A percentile compares a stretch with the other conserved stretches of the same genome.
These are phyloP conservation scores for Dromococcyx pavoninus DNA, from an alignment of 2,797 vertebrate genomes.

Conservation along the genomic window DNA sequence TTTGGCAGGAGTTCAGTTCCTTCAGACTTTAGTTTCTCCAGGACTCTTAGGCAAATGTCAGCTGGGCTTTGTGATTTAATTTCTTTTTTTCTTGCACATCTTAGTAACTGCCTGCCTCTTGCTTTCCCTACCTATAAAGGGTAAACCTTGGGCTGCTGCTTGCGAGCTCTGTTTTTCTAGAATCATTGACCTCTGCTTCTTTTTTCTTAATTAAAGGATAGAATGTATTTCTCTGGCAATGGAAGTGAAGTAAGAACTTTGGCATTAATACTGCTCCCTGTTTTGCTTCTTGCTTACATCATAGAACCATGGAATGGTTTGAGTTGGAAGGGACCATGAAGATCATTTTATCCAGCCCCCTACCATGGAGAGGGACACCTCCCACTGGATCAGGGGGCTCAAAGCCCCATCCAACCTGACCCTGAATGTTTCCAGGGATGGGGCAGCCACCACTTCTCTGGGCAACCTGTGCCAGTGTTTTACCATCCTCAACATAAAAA, in stretches of 20 bases:
- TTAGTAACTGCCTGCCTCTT: background rate
- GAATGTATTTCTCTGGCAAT: background rate
- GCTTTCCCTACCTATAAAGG: background rate
- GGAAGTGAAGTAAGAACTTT: background rate
- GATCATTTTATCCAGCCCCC: too few relatives aligned
- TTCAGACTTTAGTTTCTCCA: background rate
- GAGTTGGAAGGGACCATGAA: too few relatives aligned
- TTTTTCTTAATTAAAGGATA: background rate
- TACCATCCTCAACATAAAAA: too few relatives aligned
- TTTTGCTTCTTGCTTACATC: background rate
- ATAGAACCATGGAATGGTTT: too few relatives aligned
- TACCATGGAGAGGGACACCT: too few relatives aligned
- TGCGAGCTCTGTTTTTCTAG: background rate
- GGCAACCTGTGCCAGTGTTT: too few relatives aligned
- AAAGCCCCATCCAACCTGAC: too few relatives aligned
- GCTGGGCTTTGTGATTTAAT: constrained; percentile 4
- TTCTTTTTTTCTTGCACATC: background rate
- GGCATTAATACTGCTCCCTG: background rate
- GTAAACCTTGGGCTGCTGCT: background rate
- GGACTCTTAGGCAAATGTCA: background rate
- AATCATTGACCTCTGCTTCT: background rate
- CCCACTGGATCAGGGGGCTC: too few relatives aligned
- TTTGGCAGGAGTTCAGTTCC: constrained; percentile 15
- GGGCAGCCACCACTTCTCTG: too few relatives aligned
- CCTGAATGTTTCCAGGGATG: too few relatives aligned